These are phyloP conservation scores for Chiroxiphia lanceolata DNA, from an alignment of 2,797 vertebrate species.

Conservation along the genomic window DNA sequence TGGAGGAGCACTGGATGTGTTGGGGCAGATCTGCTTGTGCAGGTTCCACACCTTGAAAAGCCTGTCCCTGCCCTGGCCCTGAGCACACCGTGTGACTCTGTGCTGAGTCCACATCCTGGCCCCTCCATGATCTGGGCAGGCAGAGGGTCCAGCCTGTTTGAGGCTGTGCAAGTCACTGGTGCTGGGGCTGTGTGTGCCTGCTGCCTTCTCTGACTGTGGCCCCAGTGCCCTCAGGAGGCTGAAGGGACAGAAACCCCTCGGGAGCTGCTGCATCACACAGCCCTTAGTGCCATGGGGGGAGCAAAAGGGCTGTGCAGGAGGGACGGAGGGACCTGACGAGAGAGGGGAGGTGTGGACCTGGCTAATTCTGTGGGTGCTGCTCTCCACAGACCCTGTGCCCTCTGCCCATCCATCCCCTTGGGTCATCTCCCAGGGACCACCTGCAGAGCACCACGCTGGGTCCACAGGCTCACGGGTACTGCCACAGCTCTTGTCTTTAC, in stretches of 20 bases:
- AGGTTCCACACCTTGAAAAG: no score
- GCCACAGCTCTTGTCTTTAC: background rate
- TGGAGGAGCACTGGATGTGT: rapidly evolving
- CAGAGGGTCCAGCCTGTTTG: background rate
- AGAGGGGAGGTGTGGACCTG: background rate
- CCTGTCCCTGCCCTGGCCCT: background rate
- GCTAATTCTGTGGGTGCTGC: background rate
- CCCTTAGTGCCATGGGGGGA: rapidly evolving
- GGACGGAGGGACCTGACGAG: background rate
- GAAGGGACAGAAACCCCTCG: background rate
- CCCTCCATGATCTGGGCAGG: rapidly evolving
- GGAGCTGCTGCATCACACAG: background rate
- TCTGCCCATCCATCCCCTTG: background rate
- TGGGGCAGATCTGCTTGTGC: background rate
- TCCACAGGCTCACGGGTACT: background rate
- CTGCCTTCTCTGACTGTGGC: background rate
- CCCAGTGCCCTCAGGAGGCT: background rate
- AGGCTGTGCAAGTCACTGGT: background rate
- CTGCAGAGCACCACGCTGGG: background rate
- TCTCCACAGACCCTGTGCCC: background rate
- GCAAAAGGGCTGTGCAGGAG: background rate
- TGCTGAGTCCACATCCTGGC: background rate
- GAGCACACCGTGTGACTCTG: background rate
- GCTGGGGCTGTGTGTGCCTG: background rate
- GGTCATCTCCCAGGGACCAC: background rate